phyloP scores from a whole-genome alignment of 2,888 invertebrate genomes.

The Trichopoda pennipes region DNA sequence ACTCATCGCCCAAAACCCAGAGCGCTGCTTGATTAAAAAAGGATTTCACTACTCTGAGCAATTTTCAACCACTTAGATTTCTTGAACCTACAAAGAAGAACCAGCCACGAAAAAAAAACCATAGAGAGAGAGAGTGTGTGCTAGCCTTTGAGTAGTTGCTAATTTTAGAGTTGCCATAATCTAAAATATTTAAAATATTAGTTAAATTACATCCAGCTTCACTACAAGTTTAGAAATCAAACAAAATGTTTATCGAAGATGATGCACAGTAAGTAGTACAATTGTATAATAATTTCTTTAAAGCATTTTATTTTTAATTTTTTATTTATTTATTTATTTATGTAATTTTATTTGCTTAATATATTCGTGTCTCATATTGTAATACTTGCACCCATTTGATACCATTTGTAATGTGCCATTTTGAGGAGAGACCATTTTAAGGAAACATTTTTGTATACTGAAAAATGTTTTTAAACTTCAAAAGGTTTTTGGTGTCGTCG shows the following conservation, averaged over 20 bases:
- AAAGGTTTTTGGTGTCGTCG: too few species aligned
- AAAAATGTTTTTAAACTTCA: too few species aligned
- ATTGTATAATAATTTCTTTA: slow-evolving; percentile 15
- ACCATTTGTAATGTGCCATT: too few species aligned
- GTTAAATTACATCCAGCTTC: slow-evolving; percentile 24
- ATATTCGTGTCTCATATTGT: too few species aligned
- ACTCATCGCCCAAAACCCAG: slow-evolving; percentile 8
- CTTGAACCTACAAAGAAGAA: neutral
- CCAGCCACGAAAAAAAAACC: neutral
- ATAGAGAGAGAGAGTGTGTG: neutral
- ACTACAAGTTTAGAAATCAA: slow-evolving; percentile 9
- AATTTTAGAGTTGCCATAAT: slow-evolving; percentile 42
- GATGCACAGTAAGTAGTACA: slow-evolving; percentile 79
- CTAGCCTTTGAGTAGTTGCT: slow-evolving; percentile 37
- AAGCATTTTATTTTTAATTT: neutral
- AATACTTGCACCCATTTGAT: too few species aligned
- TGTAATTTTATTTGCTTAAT: too few species aligned
- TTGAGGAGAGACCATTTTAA: too few species aligned
- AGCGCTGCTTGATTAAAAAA: slow-evolving; percentile 5
- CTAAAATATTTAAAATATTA: slow-evolving; percentile 31
- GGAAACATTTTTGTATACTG: too few species aligned
- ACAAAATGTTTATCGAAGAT: slow-evolving; percentile 79
- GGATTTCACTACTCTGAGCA: neutral
- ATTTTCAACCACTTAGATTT: neutral
- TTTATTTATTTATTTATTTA: neutral